These are phyloP conservation scores for Rhinoraja longicauda DNA, from an alignment of 2,797 vertebrate genomes.

Conservation along the genomic window DNA sequence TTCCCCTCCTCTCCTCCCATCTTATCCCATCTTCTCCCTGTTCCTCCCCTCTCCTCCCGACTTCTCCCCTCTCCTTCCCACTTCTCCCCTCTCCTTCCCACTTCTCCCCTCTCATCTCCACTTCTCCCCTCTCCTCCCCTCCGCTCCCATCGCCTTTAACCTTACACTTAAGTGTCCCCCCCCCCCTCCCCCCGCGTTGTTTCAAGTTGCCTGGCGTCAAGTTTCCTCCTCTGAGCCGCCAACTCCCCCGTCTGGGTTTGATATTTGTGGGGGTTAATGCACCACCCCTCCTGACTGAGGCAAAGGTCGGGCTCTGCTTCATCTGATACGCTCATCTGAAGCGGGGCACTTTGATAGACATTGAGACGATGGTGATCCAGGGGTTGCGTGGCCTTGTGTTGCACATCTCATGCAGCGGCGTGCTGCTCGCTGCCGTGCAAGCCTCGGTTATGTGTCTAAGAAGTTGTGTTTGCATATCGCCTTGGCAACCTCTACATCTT, in stretches of 20 bases:
- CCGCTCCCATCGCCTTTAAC: conserved; percentile 3
- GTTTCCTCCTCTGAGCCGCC: background rate
- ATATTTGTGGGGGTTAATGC: background rate
- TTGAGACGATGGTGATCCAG: too few species aligned
- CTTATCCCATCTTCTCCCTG: too few species aligned
- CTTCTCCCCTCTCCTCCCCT: too few species aligned
- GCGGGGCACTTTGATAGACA: background rate
- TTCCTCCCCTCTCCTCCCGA: too few species aligned
- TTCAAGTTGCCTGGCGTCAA: conserved; percentile 38
- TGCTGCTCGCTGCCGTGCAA: background rate
- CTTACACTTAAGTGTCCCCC: background rate
- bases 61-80: too few species aligned
- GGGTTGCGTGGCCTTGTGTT: background rate
- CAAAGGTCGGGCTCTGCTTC: background rate
- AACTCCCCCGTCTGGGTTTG: too few species aligned
- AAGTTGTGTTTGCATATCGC: conserved; percentile 53
- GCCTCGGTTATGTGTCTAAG: conserved; percentile 41
- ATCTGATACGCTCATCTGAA: background rate
- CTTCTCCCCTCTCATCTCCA: too few species aligned
- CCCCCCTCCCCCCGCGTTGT: background rate
- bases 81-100: too few species aligned
- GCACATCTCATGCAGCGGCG: background rate
- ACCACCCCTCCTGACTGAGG: background rate
- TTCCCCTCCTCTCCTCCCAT: too few species aligned
- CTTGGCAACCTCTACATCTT: conserved; percentile 54